Percentiles rank a stretch among this genome's conserved stretches.
These are phyloP conservation scores for Drosophila formosana DNA, from an alignment of 2,888 invertebrate species.

Conservation along the genomic window DNA sequence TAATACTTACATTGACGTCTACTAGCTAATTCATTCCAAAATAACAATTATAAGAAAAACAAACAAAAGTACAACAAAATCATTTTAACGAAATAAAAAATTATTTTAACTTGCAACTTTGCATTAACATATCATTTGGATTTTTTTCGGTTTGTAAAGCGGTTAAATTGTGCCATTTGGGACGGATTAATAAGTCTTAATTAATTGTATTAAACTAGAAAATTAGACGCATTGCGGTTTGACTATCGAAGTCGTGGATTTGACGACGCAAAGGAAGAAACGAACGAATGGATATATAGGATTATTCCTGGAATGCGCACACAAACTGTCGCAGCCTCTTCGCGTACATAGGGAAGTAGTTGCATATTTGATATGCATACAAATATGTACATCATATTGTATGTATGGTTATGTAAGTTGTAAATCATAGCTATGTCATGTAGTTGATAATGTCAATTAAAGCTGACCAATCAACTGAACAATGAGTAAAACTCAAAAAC, in stretches of 20 bases:
- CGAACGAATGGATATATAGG: slow-evolving; percentile 38
- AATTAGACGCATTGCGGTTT: slow-evolving; percentile 57
- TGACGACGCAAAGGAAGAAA: slow-evolving; percentile 69
- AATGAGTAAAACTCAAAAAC: slow-evolving; percentile 24
- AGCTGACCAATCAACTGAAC: slow-evolving; percentile 29
- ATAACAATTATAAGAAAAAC: slow-evolving; percentile 26
- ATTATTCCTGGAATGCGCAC: slow-evolving; percentile 23
- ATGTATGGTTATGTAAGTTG: slow-evolving; percentile 12
- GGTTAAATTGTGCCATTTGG: slow-evolving; percentile 47
- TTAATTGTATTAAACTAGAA: slow-evolving; percentile 17
- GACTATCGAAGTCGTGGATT: slow-evolving; percentile 77
- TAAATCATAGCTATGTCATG: slow-evolving; percentile 31
- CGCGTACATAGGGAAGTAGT: slow-evolving; percentile 3
- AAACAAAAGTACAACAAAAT: slow-evolving; percentile 21
- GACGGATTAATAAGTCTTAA: slow-evolving; percentile 12
- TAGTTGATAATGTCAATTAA: slow-evolving; percentile 40
- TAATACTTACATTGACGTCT: slow-evolving; percentile 46
- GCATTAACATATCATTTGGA: slow-evolving; percentile 23
- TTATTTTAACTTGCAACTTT: slow-evolving; percentile 42
- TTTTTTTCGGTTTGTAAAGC: slow-evolving; percentile 32
- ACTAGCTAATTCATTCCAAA: slow-evolving; percentile 45
- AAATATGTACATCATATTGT: slow-evolving; percentile 21
- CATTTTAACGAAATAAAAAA: slow-evolving; percentile 19
- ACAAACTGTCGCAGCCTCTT: slow-evolving; percentile 50
- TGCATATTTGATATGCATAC: slow-evolving; percentile 5